Base-by-base conservation (phyloP, 2,797 vertebrate species). In the Epinephelus coioides region DNA sequence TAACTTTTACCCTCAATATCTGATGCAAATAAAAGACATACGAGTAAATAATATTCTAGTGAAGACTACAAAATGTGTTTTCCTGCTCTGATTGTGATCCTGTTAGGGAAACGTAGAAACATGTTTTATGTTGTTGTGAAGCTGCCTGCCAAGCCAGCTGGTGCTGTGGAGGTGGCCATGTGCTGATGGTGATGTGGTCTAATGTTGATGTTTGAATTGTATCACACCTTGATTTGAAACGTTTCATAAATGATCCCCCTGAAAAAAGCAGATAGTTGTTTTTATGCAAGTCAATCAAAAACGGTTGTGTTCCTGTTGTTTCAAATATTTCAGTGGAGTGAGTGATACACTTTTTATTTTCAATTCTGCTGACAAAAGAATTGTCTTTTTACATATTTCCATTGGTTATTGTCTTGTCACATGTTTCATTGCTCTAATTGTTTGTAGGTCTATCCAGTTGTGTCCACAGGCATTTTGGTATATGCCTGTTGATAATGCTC, bases 131-230 rank as follows among this genome's bases (percentile, higher is more conserved):
- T 55, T 49, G 53, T 27, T 73, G 53, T 59, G 30, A 61, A 76
- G 61, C 56, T 71, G 61, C 54, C 65, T 64, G 34, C 15, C 54
- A 44, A 44, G 23, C 46, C 66, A 62, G 55, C 56, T 19, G 57
- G 27, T 55, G 47, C 17, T 23, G 62, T 23, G 19, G 40, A 50
- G 23, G 43, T 25, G 38, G 34, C n/a, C 56, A 23, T 43, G 57
- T 80, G 63, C 34, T 44, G 46, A 56, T 54, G 55, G 49, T 51
- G 71, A 57, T 70, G 19, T 53, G 38, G 3, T 47, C 12, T 56
- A 43, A 59, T 73, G 59, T 57, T 59, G 50, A 44, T 46, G 38
- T 60, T 69, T 64, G 23, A 56, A 61, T 57, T 54, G 25, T 49
- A 60, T 46, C 30, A 71, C 54, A 69, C 50, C 17, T 55, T 44